Evolutionary conservation across 1,140 invertebrate genomes (phyloP), one percentile per base, ranked within the genome.

Genomic region (Brachionus asplanchnoidis): DNA sequence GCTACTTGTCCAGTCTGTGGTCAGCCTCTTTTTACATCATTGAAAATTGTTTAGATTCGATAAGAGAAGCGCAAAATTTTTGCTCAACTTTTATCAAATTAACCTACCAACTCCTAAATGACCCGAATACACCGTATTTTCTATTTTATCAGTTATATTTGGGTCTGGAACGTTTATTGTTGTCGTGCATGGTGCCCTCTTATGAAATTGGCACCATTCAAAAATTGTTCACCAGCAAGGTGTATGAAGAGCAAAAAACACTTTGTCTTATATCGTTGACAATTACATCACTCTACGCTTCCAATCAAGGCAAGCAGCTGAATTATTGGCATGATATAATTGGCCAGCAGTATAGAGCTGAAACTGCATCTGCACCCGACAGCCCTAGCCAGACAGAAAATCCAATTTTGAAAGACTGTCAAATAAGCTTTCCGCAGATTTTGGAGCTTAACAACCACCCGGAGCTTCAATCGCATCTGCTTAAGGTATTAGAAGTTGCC

Each of bases 1-100:
- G 79, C 0, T 82, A 36, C 65, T 36, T 82, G 5, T 65, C 53
- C 4, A 82, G 40, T 65, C 90, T 93, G 87, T 94, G 93, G 93
- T 91, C 92, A 36, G 87, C 93, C 44, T 91, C 92, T 60, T 94
- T 94, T 88, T 94, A 92, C 86, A 87, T 94, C 11, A 87, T 94
- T 73, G 93, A 94, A 87, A 90, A 91, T 87, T 90, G 88, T 85
- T 87, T 88, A 66, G 87, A 89, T 11, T 88, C 89, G 60, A 85
- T 91, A 9, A 87, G 89, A 83, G 91, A 91, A 82, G 87, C 87
- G 6, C 79, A 60, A 68, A 82, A 23, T 42, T 82, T 82, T 68
- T 65, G 53, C 65, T 60, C 53, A 40, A 82, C 42, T 40, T 82
- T 82, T 68, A 82, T 82, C 4, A 82, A 82, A 68, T 46, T 65